Conservation (phyloP, 35 echinoderm and acorn worm genomes). For the Ophiothrix spiculata region DNA sequence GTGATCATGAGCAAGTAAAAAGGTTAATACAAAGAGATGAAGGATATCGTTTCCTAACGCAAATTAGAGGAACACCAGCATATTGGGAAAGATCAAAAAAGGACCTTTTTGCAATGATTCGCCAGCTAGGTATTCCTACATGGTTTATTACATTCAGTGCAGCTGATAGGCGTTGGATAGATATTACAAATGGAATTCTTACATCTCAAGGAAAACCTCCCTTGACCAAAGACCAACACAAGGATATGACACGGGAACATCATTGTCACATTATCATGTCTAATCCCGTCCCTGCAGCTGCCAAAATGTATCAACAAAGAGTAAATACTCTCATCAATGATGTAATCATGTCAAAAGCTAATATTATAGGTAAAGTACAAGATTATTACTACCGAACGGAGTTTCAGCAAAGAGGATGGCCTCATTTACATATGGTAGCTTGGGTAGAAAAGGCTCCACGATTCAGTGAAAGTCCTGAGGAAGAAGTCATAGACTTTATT, state of each 20-base stretch:
- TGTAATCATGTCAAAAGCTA: constrained; percentile 49
- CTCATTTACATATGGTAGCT: constrained; percentile 44
- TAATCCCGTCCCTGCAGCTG: constrained; percentile 61
- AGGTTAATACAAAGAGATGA: neutral
- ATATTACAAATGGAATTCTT: constrained; percentile 33
- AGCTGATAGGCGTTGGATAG: constrained; percentile 53
- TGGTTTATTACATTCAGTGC: constrained; percentile 58
- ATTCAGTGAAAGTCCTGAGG: constrained; percentile 22
- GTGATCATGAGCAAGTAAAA: constrained; percentile 33
- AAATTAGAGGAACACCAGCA: constrained; percentile 23
- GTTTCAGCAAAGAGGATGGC: constrained; percentile 48
- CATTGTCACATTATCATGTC: constrained; percentile 47
- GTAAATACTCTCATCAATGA: constrained; percentile 39
- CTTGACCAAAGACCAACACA: constrained; percentile 23
- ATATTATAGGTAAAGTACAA: constrained; percentile 43
- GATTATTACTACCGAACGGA: constrained; percentile 67
- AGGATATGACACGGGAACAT: constrained; percentile 46
- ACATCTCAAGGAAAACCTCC: constrained; percentile 28
- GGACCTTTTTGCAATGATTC: constrained; percentile 57
- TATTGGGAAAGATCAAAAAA: constrained; percentile 50
- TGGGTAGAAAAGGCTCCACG: constrained; percentile 58
- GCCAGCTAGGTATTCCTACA: constrained; percentile 58
- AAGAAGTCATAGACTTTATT: constrained; percentile 50
- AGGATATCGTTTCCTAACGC: constrained; percentile 31
- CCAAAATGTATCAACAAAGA: constrained; percentile 67